Evolutionary conservation across 2,113 vertebrate genomes (phyloP).

Genomic region (Ageneiosus marmoratus): DNA sequence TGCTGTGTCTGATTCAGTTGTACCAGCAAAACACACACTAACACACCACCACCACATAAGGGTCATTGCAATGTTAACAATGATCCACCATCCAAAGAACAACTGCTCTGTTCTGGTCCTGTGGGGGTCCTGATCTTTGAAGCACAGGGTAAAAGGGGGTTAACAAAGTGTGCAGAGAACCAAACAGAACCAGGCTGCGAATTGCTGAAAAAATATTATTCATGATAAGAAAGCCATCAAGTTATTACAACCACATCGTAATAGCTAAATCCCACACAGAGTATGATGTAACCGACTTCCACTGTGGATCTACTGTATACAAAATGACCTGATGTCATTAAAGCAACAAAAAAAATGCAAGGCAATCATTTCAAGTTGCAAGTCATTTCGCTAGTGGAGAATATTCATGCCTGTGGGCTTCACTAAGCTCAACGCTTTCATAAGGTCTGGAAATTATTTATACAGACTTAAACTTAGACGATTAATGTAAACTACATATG

Average conservation of each 20-base stretch:
- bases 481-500: conserved; percentile 9
- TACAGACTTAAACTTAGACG: conserved; percentile 24
- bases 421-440: conserved; percentile 17
- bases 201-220: too few relatives aligned
- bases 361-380: not conserved
- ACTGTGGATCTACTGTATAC: not conserved
- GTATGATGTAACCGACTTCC: too few relatives aligned
- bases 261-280: not conserved
- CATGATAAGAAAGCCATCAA: not conserved
- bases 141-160: too few relatives aligned
- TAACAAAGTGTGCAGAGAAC: too few relatives aligned
- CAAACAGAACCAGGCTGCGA: too few relatives aligned
- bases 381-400: not conserved
- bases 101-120: too few relatives aligned
- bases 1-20: too few relatives aligned
- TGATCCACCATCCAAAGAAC: too few relatives aligned
- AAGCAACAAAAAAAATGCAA: not conserved
- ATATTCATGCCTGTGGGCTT: conserved; percentile 1
- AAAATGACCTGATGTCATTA: not conserved
- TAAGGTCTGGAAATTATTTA: conserved; percentile 25
- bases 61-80: too few relatives aligned
- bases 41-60: too few relatives aligned
- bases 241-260: not conserved
- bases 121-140: too few relatives aligned
- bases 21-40: too few relatives aligned